phyloP scores from a whole-genome alignment of 2,797 vertebrate genomes.

The Xiphophorus birchmanni region DNA sequence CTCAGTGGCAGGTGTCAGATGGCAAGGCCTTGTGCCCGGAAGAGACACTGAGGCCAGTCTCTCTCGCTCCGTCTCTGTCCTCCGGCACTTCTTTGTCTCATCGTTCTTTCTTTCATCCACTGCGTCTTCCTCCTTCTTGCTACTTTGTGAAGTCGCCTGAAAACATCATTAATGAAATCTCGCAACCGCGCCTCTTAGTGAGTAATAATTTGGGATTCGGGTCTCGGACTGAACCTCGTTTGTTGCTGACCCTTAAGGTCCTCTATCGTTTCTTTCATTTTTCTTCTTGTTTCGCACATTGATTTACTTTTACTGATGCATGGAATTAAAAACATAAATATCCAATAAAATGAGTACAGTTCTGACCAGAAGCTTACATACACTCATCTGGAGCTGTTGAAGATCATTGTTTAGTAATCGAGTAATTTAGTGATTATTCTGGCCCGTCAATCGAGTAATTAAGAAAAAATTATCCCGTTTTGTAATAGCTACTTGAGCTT shows the following conservation, averaged over 20 bases:
- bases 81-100: constrained; percentile 27
- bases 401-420: too few relatives aligned
- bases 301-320: not conserved
- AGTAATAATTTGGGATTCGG: not conserved
- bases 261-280: not conserved
- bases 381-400: not conserved
- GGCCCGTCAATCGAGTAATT: too few relatives aligned
- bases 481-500: too few relatives aligned
- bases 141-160: constrained; percentile 1
- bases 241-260: not conserved
- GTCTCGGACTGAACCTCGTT: not conserved
- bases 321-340: not conserved
- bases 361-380: not conserved
- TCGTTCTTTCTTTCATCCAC: constrained; percentile 22
- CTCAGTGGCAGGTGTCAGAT: constrained; percentile 87
- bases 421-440: too few relatives aligned
- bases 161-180: not conserved
- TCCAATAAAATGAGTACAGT: not conserved
- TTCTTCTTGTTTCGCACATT: not conserved
- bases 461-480: too few relatives aligned
- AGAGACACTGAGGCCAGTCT: constrained; percentile 79
- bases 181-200: not conserved
- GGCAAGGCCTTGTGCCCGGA: constrained; percentile 79
- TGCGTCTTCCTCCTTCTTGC: constrained; percentile 21
- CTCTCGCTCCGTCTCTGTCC: constrained; percentile 40